Percentiles rank a stretch among this genome's conserved stretches.
Evolutionary conservation across 1,140 invertebrate species (phyloP).

Genomic region (Scylla paramamosain): DNA sequence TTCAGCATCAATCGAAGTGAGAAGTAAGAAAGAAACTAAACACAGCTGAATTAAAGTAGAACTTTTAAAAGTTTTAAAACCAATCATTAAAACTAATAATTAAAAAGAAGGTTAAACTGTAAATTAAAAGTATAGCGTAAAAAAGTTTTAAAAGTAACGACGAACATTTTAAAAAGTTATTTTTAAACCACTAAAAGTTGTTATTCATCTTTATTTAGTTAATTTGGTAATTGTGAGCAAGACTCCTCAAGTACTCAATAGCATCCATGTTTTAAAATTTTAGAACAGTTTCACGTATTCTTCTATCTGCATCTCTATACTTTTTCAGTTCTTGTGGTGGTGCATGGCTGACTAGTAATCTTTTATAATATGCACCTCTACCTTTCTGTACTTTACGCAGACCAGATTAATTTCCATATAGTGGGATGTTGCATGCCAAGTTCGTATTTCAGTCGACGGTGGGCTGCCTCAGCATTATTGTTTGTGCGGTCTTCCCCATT

Average conservation of each 20-base stretch:
- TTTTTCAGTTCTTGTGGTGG: conserved; percentile 55
- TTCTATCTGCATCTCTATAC: conserved; percentile 53
- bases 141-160: too few species aligned
- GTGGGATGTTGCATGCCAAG: conserved; percentile 6
- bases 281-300: conserved; percentile 38
- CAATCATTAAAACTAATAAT: too few species aligned
- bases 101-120: too few species aligned
- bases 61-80: too few species aligned
- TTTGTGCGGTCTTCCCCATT: conserved; percentile 59
- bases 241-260: conserved; percentile 40
- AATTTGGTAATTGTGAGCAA: too few species aligned
- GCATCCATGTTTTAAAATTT: conserved; percentile 41
- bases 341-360: conserved; percentile 41
- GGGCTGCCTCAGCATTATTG: conserved; percentile 46
- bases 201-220: too few species aligned
- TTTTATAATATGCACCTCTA: conserved; percentile 56
- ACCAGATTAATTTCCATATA: too few species aligned
- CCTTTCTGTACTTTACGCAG: conserved; percentile 58
- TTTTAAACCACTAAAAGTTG: background rate
- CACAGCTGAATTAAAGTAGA: too few species aligned
- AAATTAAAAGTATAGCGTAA: too few species aligned
- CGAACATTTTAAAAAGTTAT: background rate
- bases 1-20: background rate
- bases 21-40: too few species aligned
- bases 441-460: conserved; percentile 42